Conservation (phyloP, 2,113 vertebrate species). For the Halcyon senegalensis region DNA sequence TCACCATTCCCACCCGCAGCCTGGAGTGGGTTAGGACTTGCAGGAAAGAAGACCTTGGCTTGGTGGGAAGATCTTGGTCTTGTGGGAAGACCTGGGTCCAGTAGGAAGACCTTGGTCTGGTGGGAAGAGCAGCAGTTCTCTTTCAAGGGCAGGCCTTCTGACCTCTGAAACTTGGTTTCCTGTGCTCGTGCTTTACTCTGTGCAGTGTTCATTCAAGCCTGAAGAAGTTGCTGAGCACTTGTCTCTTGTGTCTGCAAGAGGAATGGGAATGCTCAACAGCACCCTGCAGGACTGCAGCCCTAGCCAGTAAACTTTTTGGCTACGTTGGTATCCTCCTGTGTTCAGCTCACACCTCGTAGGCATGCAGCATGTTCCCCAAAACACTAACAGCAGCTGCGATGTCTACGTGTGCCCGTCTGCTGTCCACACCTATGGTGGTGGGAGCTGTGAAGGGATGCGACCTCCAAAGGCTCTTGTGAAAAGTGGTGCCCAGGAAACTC, state of each 20-base stretch:
- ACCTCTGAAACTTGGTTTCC: background rate
- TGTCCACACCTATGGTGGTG: background rate
- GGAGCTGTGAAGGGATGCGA: background rate
- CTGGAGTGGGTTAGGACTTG: background rate
- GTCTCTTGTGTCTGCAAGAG: background rate
- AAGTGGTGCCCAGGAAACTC: background rate
- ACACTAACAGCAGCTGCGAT: background rate
- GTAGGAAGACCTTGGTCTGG: background rate
- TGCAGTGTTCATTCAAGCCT: background rate
- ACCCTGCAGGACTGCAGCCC: background rate
- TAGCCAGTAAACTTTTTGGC: background rate
- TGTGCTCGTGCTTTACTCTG: background rate
- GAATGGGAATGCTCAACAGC: background rate
- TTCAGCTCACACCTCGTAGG: background rate
- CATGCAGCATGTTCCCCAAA: background rate
- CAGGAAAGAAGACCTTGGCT: background rate
- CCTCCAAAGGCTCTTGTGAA: background rate
- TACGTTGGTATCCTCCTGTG: rapidly evolving
- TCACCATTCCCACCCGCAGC: background rate
- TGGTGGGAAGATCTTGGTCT: background rate
- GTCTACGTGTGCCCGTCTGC: background rate
- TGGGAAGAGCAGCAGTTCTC: background rate
- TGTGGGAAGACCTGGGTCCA: background rate
- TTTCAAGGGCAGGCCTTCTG: background rate
- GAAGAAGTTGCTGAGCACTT: background rate